phyloP scores from a whole-genome alignment of 2,888 invertebrate genomes.

The Aphidoletes aphidimyza region DNA sequence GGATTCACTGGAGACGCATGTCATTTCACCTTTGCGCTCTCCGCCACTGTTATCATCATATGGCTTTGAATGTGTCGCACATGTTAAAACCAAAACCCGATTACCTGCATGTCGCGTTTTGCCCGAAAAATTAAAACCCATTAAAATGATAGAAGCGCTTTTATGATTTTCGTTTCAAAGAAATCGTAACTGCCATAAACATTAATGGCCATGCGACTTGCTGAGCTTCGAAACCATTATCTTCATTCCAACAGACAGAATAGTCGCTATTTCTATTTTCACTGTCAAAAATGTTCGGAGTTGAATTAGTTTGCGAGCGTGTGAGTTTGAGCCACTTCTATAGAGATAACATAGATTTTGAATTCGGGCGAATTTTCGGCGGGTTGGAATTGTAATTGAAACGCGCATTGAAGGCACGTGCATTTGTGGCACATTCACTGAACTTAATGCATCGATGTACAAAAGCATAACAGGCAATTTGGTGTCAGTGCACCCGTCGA shows the following conservation, averaged over 20 bases:
- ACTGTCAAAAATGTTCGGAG: background rate
- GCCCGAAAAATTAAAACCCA: background rate
- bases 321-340: background rate
- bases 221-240: slow-evolving; percentile 25
- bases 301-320: background rate
- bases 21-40: background rate
- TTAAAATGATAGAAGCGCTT: slow-evolving; percentile 52
- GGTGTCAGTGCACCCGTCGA: slow-evolving; percentile 26
- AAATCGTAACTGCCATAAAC: slow-evolving; percentile 52
- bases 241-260: slow-evolving; percentile 39
- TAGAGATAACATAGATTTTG: background rate
- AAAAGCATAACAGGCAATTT: slow-evolving; percentile 26
- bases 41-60: slow-evolving; percentile 3
- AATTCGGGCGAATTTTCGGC: background rate
- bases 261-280: background rate
- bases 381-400: background rate
- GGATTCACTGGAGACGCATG: slow-evolving; percentile 22
- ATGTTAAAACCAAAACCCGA: too few species aligned
- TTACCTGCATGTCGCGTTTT: background rate
- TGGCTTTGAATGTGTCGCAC: background rate
- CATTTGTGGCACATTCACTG: background rate
- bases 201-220: slow-evolving; percentile 54
- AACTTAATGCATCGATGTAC: background rate
- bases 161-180: slow-evolving; percentile 15
- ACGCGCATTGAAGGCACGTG: slow-evolving; percentile 2